These are phyloP conservation scores for Drosophila funebris DNA, from an alignment of 1,140 invertebrate genomes.

Conservation along the genomic window DNA sequence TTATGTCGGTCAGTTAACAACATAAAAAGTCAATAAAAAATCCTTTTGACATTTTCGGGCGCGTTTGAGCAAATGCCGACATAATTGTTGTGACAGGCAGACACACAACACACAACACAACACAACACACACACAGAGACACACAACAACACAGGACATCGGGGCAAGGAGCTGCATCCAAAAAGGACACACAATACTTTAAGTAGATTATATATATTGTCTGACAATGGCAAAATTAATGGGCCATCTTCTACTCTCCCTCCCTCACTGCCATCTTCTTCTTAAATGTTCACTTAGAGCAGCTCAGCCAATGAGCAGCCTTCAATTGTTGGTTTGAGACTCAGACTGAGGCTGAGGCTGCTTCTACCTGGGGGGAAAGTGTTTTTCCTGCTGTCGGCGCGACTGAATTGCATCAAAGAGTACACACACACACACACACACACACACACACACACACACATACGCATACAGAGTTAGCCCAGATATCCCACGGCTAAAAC, in stretches of 20 bases:
- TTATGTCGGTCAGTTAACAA: conserved; percentile 83
- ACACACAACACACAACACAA: conserved; percentile 38
- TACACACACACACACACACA: conserved; percentile 24
- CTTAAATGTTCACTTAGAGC: conserved; percentile 58
- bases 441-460: not conserved
- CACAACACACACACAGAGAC: conserved; percentile 47
- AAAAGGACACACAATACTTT: conserved; percentile 45
- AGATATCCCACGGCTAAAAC: conserved; percentile 59
- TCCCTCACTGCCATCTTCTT: not conserved
- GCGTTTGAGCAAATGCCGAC: conserved; percentile 76
- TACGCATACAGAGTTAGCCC: not conserved
- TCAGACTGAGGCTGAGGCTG: not conserved
- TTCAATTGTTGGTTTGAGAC: conserved; percentile 1
- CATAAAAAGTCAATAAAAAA: conserved; percentile 82
- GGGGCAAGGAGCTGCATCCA: conserved; percentile 1
- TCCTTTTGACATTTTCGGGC: conserved; percentile 71
- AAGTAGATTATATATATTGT: conserved; percentile 68
- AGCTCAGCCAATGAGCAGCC: conserved; percentile 57
- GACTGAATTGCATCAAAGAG: conserved; percentile 75
- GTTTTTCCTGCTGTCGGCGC: conserved; percentile 62
- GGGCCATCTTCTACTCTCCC: conserved; percentile 20
- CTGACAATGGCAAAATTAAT: conserved; percentile 77
- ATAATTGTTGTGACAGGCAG: conserved; percentile 79
- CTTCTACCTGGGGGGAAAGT: conserved; percentile 63
- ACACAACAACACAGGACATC: conserved; percentile 18